Evolutionary conservation across 37 sponge, comb jelly and placozoan species (phyloP), one percentile per base, ranked within the genome.

Genomic region (Halisarca cf. caerulea): DNA sequence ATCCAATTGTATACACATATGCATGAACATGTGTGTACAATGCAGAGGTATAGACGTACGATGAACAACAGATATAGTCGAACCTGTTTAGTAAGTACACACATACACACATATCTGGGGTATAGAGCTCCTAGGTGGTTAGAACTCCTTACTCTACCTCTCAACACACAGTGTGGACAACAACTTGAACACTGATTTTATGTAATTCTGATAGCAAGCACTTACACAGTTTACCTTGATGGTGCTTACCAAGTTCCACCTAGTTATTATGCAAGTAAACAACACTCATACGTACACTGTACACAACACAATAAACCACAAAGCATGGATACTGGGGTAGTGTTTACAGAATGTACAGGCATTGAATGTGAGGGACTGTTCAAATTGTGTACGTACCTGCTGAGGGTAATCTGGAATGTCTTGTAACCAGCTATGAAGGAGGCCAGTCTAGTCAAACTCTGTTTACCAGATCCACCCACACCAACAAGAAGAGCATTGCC

Each of bases 381-480:
- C n/a, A n/a, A n/a, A n/a, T n/a, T n/a, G n/a, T 47, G 9, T 11
- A 6, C 33, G 44, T 25, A 86, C 27, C 99, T 88, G 17, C 95
- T 92, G 51, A 99, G 91, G 34, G 96, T 96, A 21, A 99, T 96
- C 82, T 99, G 99, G 92, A 99, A 96, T 32, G 95, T 96, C 80
- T 92, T 96, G 86, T 96, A 99, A 60, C 97, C 97, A 59, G 99
- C 99, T 25, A 99, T 96, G 81, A 90, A 99, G 54, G 99, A 96
- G 84, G 99, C 97, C 45, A 99, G 84, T 40, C 98, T 93, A 3
- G 99, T 99, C n/a, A 99, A 91, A 78, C 97, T 97, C 88, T 99
- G 99, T 64, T 99, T 99, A 0, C 99, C 99, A 2, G 97, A 96
- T 21, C 99, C 99, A 37, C 99, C 99, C 42, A 99, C 99, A 20